Percentiles rank a stretch among this genome's conserved stretches.
Evolutionary conservation across 2,113 vertebrate genomes (phyloP).

Genomic region (Noturus placidus): DNA sequence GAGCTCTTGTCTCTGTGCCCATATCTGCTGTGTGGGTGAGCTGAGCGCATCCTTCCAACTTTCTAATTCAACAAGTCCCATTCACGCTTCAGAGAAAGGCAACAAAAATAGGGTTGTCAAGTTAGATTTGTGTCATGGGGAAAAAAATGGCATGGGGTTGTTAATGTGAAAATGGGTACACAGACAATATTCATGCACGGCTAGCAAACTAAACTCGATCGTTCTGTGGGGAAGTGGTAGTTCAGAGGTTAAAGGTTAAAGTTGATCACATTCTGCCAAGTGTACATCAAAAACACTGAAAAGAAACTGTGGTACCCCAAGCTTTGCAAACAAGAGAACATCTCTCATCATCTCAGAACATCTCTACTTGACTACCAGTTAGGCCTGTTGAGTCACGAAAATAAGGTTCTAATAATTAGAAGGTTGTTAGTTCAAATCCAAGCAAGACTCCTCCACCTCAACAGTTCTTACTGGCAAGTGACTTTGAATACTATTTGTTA

Average conservation of each 20-base stretch:
- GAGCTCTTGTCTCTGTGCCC: constrained; percentile 47
- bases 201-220: neutral
- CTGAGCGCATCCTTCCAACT: constrained; percentile 29
- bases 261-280: neutral
- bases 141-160: too few relatives aligned
- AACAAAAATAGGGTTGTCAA: neutral
- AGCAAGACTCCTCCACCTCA: neutral
- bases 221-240: neutral
- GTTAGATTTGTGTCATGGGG: constrained; percentile 6
- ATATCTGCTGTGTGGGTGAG: constrained; percentile 56
- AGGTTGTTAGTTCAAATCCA: neutral
- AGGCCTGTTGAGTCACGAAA: neutral
- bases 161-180: neutral
- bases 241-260: too few relatives aligned
- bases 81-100: constrained; percentile 9
- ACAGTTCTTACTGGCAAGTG: neutral
- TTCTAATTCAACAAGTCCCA: constrained; percentile 51
- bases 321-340: neutral
- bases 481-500: neutral
- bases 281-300: neutral
- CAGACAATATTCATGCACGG: neutral
- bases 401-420: neutral
- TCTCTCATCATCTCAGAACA: neutral
- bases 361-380: neutral
- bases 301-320: neutral